Evolutionary conservation across 2,113 vertebrate species (phyloP).

Genomic region (Potamarius usumacintae): DNA sequence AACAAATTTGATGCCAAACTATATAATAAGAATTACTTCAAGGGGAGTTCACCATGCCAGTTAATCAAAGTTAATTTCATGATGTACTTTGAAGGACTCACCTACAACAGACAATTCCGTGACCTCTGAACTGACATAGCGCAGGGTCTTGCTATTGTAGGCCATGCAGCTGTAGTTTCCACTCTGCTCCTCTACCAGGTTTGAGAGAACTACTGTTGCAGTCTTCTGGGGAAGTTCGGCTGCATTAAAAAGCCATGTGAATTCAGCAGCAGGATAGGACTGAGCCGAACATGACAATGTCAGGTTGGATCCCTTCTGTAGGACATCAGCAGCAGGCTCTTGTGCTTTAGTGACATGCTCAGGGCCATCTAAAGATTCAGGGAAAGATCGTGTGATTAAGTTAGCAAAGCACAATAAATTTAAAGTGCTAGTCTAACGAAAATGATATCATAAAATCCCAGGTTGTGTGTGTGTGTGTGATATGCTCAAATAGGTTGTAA

Average conservation of each 20-base stretch:
- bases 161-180: conserved; percentile 62
- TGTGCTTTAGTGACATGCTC: conserved; percentile 48
- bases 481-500: too few species aligned
- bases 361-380: conserved; percentile 67
- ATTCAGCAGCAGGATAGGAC: conserved; percentile 63
- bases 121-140: rapidly evolving
- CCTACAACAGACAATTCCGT: conserved; percentile 55
- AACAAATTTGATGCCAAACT: background rate
- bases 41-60: background rate
- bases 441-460: too few species aligned
- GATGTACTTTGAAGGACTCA: conserved; percentile 55
- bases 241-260: conserved; percentile 57
- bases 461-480: too few species aligned
- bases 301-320: conserved; percentile 53
- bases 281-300: conserved; percentile 58
- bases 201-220: conserved; percentile 33
- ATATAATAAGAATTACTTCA: background rate
- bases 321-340: rapidly evolving
- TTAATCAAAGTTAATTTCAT: too few species aligned
- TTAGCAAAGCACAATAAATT: background rate
- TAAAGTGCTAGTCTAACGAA: background rate
- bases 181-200: background rate
- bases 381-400: background rate
- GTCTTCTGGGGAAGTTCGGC: rapidly evolving
- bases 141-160: conserved; percentile 62